phyloP scores from a whole-genome alignment of 2,888 invertebrate species.

The Zygothrica quintamaculata region DNA sequence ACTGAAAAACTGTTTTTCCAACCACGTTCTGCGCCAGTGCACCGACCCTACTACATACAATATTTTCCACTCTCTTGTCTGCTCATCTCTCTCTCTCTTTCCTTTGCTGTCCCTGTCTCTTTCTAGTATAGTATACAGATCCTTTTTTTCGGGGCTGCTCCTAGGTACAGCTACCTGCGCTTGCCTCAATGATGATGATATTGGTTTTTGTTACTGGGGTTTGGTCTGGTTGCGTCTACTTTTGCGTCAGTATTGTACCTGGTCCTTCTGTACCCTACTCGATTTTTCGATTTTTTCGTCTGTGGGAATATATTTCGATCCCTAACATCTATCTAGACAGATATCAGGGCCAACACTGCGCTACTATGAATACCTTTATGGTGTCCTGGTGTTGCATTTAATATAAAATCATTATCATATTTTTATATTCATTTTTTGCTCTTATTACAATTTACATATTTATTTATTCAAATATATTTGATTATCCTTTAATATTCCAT shows the following conservation, averaged over 20 bases:
- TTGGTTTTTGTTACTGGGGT: slow-evolving; percentile 57
- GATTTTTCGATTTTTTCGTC: slow-evolving; percentile 26
- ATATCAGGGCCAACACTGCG: slow-evolving; percentile 25
- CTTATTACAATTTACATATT: not conserved
- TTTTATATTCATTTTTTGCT: not conserved
- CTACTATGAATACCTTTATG: not conserved
- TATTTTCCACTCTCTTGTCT: slow-evolving; percentile 12
- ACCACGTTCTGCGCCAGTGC: slow-evolving; percentile 74
- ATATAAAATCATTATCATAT: no score
- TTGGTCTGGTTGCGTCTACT: slow-evolving; percentile 19
- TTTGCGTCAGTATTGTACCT: slow-evolving; percentile 20
- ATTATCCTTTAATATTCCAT: no score
- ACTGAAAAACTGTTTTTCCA: slow-evolving; percentile 65
- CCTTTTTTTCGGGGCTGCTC: slow-evolving; percentile 24
- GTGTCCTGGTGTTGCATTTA: no score
- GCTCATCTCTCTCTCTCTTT: slow-evolving; percentile 15
- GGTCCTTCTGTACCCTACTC: slow-evolving; percentile 31
- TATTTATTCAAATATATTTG: not conserved
- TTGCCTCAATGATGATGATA: slow-evolving; percentile 51
- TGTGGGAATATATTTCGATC: slow-evolving; percentile 62
- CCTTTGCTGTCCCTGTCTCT: slow-evolving; percentile 7
- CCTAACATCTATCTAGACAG: slow-evolving; percentile 58
- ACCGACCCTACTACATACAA: slow-evolving; percentile 49
- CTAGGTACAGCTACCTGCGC: slow-evolving; percentile 61
- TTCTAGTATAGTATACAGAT: slow-evolving; percentile 2